These are phyloP conservation scores for Scolanthus callimorphus DNA, from an alignment of 92 coral and sea anemone genomes.

Conservation along the genomic window DNA sequence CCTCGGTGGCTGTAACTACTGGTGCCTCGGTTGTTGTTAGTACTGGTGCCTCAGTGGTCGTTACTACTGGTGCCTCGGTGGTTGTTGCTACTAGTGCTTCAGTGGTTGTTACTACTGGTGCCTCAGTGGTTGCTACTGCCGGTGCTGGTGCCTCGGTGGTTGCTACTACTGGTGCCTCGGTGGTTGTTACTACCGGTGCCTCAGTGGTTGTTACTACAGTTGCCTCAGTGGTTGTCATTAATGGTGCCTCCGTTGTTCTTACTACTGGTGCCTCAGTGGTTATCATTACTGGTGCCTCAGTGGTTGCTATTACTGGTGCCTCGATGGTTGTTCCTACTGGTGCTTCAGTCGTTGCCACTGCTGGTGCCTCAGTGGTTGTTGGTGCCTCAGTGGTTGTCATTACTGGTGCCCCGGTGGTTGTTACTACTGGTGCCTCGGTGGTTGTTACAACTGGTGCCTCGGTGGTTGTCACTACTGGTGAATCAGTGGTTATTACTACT, in stretches of 20 bases:
- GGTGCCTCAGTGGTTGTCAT: not conserved
- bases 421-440: no score
- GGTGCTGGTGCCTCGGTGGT: not conserved
- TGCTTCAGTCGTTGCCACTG: not conserved
- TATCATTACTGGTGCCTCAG: not conserved
- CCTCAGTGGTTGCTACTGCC: not conserved
- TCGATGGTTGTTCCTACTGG: not conserved
- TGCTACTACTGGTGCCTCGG: no score
- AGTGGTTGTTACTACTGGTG: no score
- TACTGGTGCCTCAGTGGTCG: not conserved
- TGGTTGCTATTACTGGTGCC: not conserved
- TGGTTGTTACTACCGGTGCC: not conserved
- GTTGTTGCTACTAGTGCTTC: not conserved
- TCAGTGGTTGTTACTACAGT: not conserved
- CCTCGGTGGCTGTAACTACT: not conserved
- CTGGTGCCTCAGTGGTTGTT: not conserved
- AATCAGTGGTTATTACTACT: no score
- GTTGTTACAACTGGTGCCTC: no score
- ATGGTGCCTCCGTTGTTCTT: constrained; percentile 1
- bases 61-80: not conserved
- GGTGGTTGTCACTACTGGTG: not conserved
- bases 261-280: not conserved
- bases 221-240: not conserved
- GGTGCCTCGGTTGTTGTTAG: not conserved
- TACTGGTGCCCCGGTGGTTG: no score